A percentile compares a stretch with the other conserved stretches of the same genome.
Evolutionary conservation across 1,140 invertebrate genomes (phyloP).

Genomic region (Hermetia illucens): DNA sequence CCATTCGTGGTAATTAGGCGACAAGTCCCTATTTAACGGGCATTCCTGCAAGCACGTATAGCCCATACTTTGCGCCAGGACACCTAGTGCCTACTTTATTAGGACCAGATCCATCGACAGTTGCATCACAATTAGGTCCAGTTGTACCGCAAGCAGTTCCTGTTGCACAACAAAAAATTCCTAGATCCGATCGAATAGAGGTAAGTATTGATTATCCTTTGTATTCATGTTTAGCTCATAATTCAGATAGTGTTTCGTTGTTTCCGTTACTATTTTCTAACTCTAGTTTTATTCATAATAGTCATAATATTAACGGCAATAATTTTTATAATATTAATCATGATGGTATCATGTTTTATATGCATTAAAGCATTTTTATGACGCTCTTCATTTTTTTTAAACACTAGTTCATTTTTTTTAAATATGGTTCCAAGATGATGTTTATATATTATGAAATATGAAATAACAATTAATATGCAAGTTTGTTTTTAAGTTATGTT

Average conservation of each 20-base stretch:
- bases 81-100: conserved; percentile 75
- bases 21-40: conserved; percentile 79
- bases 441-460: no score
- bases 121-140: conserved; percentile 55
- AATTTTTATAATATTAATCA: no score
- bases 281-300: background rate
- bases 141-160: conserved; percentile 68
- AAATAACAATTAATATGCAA: no score
- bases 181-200: conserved; percentile 89
- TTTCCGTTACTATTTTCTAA: background rate
- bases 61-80: conserved; percentile 73
- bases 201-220: conserved; percentile 47
- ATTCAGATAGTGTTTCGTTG: background rate
- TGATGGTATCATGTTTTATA: no score
- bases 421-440: no score
- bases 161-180: conserved; percentile 80
- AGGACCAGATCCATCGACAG: conserved; percentile 61
- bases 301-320: no score
- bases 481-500: no score
- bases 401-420: no score
- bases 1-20: no score
- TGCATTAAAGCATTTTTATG: no score
- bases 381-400: no score
- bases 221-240: no score
- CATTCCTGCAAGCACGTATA: conserved; percentile 71